phyloP scores from a whole-genome alignment of 2,888 invertebrate species.

The Tenodera sinensis region DNA sequence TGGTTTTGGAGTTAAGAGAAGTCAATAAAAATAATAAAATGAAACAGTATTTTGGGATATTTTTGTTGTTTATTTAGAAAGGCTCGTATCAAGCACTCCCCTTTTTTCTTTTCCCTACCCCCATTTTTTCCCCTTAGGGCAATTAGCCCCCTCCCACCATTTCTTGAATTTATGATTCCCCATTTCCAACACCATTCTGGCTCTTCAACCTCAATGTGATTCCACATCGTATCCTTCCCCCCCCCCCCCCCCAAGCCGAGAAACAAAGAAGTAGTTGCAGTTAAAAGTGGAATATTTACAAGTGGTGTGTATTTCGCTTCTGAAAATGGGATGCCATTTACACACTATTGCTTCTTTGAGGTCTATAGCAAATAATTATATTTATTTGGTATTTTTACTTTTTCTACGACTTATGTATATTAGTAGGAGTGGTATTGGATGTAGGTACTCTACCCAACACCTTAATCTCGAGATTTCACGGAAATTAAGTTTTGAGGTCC shows the following conservation, averaged over 20 bases:
- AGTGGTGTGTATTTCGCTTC: too few relatives aligned
- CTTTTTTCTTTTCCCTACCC: background rate
- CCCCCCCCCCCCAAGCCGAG: too few relatives aligned
- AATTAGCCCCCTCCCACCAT: background rate
- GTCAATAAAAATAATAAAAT: background rate
- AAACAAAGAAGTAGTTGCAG: background rate
- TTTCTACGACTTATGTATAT: too few relatives aligned
- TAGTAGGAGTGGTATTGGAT: too few relatives aligned
- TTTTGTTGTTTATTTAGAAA: background rate
- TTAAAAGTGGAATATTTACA: background rate
- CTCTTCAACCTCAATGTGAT: constrained; percentile 5
- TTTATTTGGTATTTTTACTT: too few relatives aligned
- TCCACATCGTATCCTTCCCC: background rate
- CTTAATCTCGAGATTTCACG: too few relatives aligned
- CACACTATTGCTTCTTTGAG: too few relatives aligned
- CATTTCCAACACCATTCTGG: background rate
- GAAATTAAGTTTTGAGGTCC: too few relatives aligned
- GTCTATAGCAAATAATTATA: too few relatives aligned
- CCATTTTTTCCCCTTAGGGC: background rate
- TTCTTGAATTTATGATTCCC: constrained; percentile 13
- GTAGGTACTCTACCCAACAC: too few relatives aligned
- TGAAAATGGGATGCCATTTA: too few relatives aligned
- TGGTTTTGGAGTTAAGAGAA: too few relatives aligned
- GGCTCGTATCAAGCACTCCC: background rate
- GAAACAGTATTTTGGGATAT: background rate